Evolutionary conservation across 2,888 invertebrate genomes (phyloP), one percentile per base, ranked within the genome.

Genomic region (Dryomyza anilis): DNA sequence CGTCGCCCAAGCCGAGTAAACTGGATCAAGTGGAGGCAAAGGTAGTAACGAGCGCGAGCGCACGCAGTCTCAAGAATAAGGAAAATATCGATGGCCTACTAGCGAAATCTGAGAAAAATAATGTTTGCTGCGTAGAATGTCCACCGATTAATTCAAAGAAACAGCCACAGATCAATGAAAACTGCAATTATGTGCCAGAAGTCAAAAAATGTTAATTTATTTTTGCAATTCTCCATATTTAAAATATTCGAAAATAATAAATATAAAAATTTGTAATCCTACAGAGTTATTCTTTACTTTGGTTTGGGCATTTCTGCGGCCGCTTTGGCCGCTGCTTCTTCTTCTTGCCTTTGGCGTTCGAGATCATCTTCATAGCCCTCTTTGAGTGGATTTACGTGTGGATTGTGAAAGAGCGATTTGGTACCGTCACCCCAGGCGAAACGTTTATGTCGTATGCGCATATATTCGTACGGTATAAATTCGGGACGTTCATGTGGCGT

Each of bases 351-450:
- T 0, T 63, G 67, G 5, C 23, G 23, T 23, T 72, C 74, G n/a
- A 67, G 56, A 29, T 76, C 74, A 59, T 75, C 74, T 48, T 77
- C 78, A 82, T 92, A 94, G 65, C 94, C 94, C 57, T 85, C 86
- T 39, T 93, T 92, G 58, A 93, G 85, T 45, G 94, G 85, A 72
- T 94, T 94, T 67, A 85, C 79, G 72, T 89, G 87, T 43, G 90
- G 89, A 84, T 94, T 94, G 86, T 95, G 94, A 87, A 95, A 93
- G 62, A 95, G 85, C 1, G 89, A 86, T 76, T 90, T 89, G 81
- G 90, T 89, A 67, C 95, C 95, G 79, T 95, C 94, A 74, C 94
- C 93, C 95, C 95, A 95, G 63, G 94, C 93, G 86, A 94, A 95
- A 69, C 89, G 87, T 89, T 93, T 94, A 66, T 86, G 88, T 60